phyloP scores from a whole-genome alignment of 2,797 vertebrate genomes.

The Ptychadena robeensis region DNA sequence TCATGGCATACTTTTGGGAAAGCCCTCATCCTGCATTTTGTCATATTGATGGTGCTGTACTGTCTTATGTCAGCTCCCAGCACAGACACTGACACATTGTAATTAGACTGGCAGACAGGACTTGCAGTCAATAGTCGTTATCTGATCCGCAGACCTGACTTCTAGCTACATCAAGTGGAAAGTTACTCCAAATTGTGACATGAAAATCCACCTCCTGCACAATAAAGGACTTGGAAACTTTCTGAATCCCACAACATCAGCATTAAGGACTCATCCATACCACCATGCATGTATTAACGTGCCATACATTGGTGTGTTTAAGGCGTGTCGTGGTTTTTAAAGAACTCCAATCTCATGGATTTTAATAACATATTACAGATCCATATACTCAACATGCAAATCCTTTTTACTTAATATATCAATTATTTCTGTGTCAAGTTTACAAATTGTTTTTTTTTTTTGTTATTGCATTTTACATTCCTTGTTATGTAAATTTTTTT shows the following conservation, averaged over 20 bases:
- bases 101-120: constrained; percentile 42
- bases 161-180: constrained; percentile 43
- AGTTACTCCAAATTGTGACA: constrained; percentile 44
- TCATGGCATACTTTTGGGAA: too few species aligned
- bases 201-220: neutral
- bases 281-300: neutral
- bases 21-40: neutral
- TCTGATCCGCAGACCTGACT: constrained; percentile 42
- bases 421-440: too few species aligned
- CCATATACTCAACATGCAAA: too few species aligned
- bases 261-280: neutral
- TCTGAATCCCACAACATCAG: neutral
- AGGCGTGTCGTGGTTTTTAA: neutral
- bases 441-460: too few species aligned
- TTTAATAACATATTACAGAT: neutral
- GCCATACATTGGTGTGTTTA: neutral
- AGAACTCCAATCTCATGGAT: neutral
- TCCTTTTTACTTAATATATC: too few species aligned
- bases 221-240: neutral
- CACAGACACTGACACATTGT: constrained; percentile 37
- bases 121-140: constrained; percentile 37
- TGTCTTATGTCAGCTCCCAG: neutral
- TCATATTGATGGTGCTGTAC: neutral
- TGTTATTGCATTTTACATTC: too few species aligned
- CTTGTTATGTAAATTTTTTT: too few species aligned